Evolutionary conservation across 1,140 invertebrate species (phyloP), one percentile per base, ranked within the genome.

Genomic region (Sitophilus oryzae): DNA sequence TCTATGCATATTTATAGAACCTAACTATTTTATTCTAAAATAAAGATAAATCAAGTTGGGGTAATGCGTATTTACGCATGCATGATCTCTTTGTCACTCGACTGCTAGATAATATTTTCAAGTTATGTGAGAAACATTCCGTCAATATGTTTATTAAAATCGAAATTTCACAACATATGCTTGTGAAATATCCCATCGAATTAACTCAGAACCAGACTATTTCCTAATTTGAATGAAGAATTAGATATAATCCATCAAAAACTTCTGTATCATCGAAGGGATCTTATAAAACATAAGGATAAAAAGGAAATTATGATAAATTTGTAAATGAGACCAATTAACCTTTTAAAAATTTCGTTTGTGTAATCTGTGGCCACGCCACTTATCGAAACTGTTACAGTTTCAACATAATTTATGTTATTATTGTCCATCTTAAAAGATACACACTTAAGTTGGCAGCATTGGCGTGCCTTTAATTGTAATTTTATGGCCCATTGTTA

Each of bases 311-410:
- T 41, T 35, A 55, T 48, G 41, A 20, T 55, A 55, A 53, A 46
- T 53, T 53, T 53, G 41, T 55, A 55, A 55, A 55, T 55, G 44
- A 48, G 38, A 55, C 52, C 52, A 47, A 55, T 55, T 55, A 55
- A 48, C 52, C 43, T 55, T 55, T 53, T 46, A 55, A 41, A 42
- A 42, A 41, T 25, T 48, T 48, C 52, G 45, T 47, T 55, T 48
- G 40, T 48, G 52, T 15, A 55, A 55, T n/a, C n/a, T n/a, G n/a
- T n/a, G n/a, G n/a, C 37, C 42, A 55, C 34, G 45, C 52, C 36
- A 38, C 41, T 48, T 42, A 55, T 42, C 34, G 25, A 41, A 48
- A 48, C 38, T 55, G 52, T 48, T 41, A 55, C 52, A 55, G 52
- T 55, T 55, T 55, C 52, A 36, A 55, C 44, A 55, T 37, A 55